Evolutionary conservation across 2,888 invertebrate genomes (phyloP).

Genomic region (Amblyteles armatorius): DNA sequence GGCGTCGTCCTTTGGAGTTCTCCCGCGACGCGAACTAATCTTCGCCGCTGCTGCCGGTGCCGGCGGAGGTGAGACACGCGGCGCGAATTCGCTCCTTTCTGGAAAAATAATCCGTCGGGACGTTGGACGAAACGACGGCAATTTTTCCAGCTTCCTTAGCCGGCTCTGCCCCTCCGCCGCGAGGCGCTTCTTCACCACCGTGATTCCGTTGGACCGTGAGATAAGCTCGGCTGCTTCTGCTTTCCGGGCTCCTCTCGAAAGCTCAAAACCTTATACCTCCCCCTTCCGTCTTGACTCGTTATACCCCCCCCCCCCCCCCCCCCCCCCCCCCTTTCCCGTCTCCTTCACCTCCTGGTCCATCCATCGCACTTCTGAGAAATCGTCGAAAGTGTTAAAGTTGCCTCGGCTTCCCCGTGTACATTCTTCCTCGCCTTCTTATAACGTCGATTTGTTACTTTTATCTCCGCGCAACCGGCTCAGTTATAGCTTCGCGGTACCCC

Average conservation of each 20-base stretch:
- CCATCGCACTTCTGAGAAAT: constrained; percentile 55
- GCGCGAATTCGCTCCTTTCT: constrained; percentile 50
- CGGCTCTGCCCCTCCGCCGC: background rate
- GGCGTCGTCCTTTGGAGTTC: constrained; percentile 46
- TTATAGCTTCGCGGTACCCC: background rate
- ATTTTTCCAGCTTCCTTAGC: constrained; percentile 63
- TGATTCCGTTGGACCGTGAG: constrained; percentile 65
- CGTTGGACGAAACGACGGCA: constrained; percentile 66
- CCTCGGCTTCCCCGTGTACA: constrained; percentile 23
- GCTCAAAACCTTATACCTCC: constrained; percentile 49
- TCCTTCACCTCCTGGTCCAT: constrained; percentile 15
- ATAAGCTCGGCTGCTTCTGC: constrained; percentile 61
- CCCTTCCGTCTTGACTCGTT: constrained; percentile 6
- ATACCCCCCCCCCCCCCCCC: background rate
- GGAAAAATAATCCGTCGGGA: constrained; percentile 69
- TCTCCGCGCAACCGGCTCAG: constrained; percentile 9
- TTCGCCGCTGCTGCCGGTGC: constrained; percentile 54
- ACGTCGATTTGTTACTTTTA: constrained; percentile 38
- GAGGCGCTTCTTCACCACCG: constrained; percentile 62
- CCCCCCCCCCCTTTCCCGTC: too few relatives aligned
- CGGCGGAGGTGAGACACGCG: constrained; percentile 35
- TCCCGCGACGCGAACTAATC: constrained; percentile 67
- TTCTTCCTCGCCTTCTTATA: constrained; percentile 10
- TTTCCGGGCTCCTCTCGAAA: constrained; percentile 19
- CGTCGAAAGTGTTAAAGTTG: constrained; percentile 56